phyloP scores from a whole-genome alignment of 1,140 invertebrate species.

The Brachionus angularis region DNA sequence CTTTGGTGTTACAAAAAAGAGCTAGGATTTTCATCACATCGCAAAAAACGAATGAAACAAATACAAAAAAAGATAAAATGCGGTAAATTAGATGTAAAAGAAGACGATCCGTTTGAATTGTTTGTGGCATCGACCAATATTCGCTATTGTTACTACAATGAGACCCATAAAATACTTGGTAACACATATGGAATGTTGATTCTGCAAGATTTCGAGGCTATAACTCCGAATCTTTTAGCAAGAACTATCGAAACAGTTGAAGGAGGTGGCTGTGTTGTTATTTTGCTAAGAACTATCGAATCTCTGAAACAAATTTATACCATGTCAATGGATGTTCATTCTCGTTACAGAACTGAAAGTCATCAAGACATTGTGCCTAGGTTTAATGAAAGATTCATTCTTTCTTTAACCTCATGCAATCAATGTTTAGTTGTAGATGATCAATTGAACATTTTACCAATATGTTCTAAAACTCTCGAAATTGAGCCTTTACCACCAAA shows the following conservation, averaged over 20 bases:
- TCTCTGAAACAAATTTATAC: conserved; percentile 92
- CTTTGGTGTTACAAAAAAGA: conserved; percentile 99
- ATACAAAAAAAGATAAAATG: conserved; percentile 78
- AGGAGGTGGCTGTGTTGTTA: conserved; percentile 87
- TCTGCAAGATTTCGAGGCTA: conserved; percentile 95
- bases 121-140: conserved; percentile 94
- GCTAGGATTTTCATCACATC: conserved; percentile 84
- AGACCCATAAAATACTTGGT: conserved; percentile 95
- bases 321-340: conserved; percentile 84
- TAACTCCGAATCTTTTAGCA: conserved; percentile 96
- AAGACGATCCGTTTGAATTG: conserved; percentile 93
- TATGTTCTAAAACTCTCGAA: conserved; percentile 79
- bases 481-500: conserved; percentile 67
- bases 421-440: conserved; percentile 86
- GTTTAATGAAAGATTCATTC: conserved; percentile 92
- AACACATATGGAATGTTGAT: conserved; percentile 96
- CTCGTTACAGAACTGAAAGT: conserved; percentile 86
- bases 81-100: conserved; percentile 76
- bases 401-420: conserved; percentile 81
- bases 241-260: conserved; percentile 96
- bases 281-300: conserved; percentile 74
- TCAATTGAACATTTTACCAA: conserved; percentile 80
- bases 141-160: conserved; percentile 90
- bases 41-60: conserved; percentile 84
- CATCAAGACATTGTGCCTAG: conserved; percentile 83